These are phyloP conservation scores for Metellina segmentata DNA, from an alignment of 2,888 invertebrate genomes.

Conservation along the genomic window DNA sequence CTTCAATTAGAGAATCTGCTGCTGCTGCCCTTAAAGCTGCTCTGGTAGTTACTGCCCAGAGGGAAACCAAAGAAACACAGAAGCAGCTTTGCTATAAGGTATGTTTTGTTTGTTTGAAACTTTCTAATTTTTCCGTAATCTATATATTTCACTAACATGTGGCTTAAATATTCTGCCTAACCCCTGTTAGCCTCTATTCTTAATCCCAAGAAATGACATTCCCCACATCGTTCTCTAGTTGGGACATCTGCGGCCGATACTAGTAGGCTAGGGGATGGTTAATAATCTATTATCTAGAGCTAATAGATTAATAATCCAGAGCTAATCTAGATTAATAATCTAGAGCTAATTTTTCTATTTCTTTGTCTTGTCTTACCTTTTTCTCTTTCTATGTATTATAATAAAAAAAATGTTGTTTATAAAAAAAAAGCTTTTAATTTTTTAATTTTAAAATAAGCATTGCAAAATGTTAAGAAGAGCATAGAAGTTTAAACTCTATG, in stretches of 20 bases:
- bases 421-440: not conserved
- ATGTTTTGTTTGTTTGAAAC: not conserved
- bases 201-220: no score
- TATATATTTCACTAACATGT: not conserved
- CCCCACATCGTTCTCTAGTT: no score
- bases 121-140: not conserved
- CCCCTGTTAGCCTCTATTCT: no score
- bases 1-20: conserved; percentile 94
- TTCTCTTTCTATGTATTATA: not conserved
- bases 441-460: no score
- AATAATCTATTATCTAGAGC: no score
- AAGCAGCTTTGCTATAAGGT: conserved; percentile 90
- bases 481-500: no score
- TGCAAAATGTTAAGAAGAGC: no score
- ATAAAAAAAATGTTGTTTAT: not conserved
- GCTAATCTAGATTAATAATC: no score
- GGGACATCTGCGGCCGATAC: no score
- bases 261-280: no score
- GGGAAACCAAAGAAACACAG: conserved; percentile 95
- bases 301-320: no score
- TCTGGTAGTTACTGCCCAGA: conserved; percentile 94
- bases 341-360: not conserved
- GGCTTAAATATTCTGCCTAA: not conserved
- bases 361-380: not conserved
- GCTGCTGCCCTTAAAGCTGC: conserved; percentile 97